Conservation (phyloP, 2,797 vertebrate species). For the Lagodon rhomboides region DNA sequence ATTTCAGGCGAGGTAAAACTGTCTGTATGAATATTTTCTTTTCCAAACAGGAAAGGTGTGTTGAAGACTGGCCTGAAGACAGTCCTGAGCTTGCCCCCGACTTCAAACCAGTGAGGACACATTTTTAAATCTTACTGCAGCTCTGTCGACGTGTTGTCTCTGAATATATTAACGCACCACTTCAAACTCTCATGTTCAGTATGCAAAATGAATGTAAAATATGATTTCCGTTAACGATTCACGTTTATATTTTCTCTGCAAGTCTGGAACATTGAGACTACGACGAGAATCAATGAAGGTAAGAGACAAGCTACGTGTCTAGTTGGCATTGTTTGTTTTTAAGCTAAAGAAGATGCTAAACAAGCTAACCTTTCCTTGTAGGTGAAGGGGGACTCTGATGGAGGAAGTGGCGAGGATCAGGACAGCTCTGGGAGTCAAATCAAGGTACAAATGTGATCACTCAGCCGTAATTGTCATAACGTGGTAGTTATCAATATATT, state of each 20-base stretch:
- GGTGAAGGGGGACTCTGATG: slow-evolving; percentile 49
- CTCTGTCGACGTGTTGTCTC: not conserved
- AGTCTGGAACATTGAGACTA: slow-evolving; percentile 81
- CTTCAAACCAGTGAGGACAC: slow-evolving; percentile 82
- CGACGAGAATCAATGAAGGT: slow-evolving; percentile 80
- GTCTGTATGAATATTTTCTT: not conserved
- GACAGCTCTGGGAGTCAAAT: slow-evolving; percentile 7
- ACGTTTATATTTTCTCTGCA: not conserved
- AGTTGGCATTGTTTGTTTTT: not conserved
- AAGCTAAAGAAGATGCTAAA: not conserved
- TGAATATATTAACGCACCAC: not conserved
- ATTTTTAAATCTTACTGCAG: not conserved
- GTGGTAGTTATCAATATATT: not conserved
- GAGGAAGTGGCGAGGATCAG: slow-evolving; percentile 62
- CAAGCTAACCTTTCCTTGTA: slow-evolving; percentile 9
- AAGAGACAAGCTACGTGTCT: not conserved
- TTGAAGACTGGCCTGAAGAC: slow-evolving; percentile 88
- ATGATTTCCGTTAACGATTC: not conserved
- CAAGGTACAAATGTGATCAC: slow-evolving; percentile 61
- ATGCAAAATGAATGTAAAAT: not conserved
- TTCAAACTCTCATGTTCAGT: not conserved
- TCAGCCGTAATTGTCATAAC: too few species aligned
- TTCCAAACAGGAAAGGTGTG: slow-evolving; percentile 80
- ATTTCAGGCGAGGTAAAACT: not conserved
- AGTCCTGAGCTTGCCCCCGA: slow-evolving; percentile 77